Evolutionary conservation across 2,113 vertebrate genomes (phyloP).

Genomic region (Alces alces): DNA sequence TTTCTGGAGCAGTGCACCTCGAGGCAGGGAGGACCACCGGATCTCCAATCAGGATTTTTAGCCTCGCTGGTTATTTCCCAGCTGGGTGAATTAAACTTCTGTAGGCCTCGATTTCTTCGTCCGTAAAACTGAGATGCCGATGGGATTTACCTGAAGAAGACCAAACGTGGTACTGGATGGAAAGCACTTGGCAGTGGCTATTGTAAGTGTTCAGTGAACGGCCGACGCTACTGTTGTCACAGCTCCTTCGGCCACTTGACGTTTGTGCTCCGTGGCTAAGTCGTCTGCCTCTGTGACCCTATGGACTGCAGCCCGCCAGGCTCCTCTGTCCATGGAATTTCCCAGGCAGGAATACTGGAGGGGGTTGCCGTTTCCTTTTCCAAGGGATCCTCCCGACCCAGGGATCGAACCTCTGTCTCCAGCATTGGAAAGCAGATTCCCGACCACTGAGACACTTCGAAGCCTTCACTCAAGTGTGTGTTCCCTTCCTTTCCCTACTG

Average conservation of each 20-base stretch:
- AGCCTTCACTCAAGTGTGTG: neutral
- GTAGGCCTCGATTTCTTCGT: neutral
- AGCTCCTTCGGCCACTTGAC: too few species aligned
- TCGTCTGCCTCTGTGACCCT: neutral
- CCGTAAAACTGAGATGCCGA: neutral
- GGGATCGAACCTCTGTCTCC: neutral
- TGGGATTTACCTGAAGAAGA: neutral
- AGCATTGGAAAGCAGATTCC: neutral
- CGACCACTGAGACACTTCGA: neutral
- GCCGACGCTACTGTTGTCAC: fast-evolving
- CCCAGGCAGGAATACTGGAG: neutral
- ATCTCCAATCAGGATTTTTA: neutral
- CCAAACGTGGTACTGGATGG: neutral
- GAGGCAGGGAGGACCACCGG: fast-evolving
- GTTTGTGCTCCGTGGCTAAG: neutral
- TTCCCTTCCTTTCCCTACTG: neutral
- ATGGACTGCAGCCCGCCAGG: neutral
- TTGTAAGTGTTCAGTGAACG: neutral
- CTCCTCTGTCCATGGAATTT: neutral
- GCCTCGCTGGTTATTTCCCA: neutral
- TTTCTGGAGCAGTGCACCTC: neutral
- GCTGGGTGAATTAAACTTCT: neutral
- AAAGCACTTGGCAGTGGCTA: neutral
- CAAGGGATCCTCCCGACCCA: neutral
- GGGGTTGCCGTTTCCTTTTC: neutral